A percentile compares a stretch with the other conserved stretches of the same genome.
Conservation (phyloP, 2,113 vertebrate species). For the Tinamus guttatus region DNA sequence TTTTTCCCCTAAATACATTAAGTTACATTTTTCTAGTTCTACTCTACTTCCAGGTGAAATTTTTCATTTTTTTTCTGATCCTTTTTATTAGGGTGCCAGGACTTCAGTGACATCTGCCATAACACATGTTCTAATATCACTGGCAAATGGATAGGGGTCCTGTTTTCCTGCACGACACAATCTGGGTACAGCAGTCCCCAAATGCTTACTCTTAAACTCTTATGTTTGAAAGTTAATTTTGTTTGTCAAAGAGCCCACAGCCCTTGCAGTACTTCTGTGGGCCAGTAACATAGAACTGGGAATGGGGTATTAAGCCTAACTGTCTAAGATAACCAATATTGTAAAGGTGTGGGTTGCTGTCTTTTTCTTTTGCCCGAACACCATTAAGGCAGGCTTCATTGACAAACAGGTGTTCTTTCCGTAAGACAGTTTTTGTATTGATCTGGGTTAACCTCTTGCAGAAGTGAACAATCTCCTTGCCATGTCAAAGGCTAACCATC, state of each 20-base stretch:
- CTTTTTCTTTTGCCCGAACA: too few relatives aligned
- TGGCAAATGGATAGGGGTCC: background rate
- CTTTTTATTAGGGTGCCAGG: background rate
- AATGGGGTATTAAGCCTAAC: background rate
- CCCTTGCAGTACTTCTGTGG: background rate
- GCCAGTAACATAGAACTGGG: background rate
- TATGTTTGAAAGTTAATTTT: background rate
- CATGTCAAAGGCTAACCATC: slow-evolving; percentile 72
- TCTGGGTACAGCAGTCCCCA: background rate
- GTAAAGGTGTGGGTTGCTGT: background rate
- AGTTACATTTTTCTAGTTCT: background rate
- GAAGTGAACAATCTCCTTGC: slow-evolving; percentile 67
- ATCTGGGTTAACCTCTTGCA: slow-evolving; percentile 64
- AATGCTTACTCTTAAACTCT: background rate
- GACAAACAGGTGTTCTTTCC: slow-evolving; percentile 64
- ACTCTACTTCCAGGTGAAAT: background rate
- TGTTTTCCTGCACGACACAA: background rate
- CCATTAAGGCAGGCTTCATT: slow-evolving; percentile 48
- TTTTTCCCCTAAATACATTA: background rate
- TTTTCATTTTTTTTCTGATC: background rate
- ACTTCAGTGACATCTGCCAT: background rate
- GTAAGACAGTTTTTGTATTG: slow-evolving; percentile 71
- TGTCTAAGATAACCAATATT: background rate
- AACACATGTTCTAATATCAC: background rate
- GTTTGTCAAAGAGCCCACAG: background rate